Percentiles rank a stretch among this genome's conserved stretches.
phyloP scores from a whole-genome alignment of 2,888 invertebrate species.

The Rambutsinella grinnellia region DNA sequence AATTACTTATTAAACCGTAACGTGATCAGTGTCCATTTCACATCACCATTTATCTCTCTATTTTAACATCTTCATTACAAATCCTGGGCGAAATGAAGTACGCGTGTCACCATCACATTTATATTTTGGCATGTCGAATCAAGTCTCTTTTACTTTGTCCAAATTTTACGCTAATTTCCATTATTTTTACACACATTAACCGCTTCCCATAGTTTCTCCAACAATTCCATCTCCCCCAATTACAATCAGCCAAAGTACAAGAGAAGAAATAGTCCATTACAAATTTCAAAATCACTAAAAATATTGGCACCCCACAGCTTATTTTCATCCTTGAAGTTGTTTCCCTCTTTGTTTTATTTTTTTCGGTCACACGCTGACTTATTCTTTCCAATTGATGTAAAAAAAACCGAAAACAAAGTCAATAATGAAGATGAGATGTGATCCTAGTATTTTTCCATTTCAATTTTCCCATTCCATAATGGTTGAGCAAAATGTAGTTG shows the following conservation, averaged over 20 bases:
- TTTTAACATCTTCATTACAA: neutral
- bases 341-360: neutral
- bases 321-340: neutral
- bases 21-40: neutral
- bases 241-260: neutral
- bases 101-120: conserved; percentile 44
- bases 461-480: no score
- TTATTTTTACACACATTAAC: neutral
- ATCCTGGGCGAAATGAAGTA: conserved; percentile 24
- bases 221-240: neutral
- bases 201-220: no score
- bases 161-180: conserved; percentile 45
- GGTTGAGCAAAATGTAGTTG: neutral
- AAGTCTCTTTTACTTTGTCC: conserved; percentile 7
- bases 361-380: neutral
- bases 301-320: neutral
- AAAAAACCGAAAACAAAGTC: no score
- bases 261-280: neutral
- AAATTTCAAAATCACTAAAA: neutral
- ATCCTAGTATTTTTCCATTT: no score
- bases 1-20: conserved; percentile 28
- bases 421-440: no score
- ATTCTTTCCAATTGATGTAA: no score
- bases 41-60: neutral
- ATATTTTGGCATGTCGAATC: conserved; percentile 19